These are phyloP conservation scores for Pterocles burchelli DNA, from an alignment of 2,113 vertebrate genomes.

Conservation along the genomic window DNA sequence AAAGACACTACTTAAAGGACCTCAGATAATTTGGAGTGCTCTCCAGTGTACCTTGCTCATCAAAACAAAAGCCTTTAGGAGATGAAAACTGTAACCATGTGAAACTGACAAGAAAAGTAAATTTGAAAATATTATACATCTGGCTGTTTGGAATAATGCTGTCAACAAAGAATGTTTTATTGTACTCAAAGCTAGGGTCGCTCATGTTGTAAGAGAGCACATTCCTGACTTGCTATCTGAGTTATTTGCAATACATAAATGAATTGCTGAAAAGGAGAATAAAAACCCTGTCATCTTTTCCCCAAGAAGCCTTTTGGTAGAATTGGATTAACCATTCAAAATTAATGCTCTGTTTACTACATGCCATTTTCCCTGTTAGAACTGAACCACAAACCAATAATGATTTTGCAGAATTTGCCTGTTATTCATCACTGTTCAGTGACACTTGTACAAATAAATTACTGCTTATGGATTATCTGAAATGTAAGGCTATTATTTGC, in stretches of 20 bases:
- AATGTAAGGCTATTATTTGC: conserved; percentile 13
- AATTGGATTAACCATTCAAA: background rate
- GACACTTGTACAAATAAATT: conserved; percentile 44
- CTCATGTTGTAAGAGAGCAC: background rate
- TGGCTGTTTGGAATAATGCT: background rate
- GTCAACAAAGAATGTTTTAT: background rate
- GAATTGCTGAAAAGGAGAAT: background rate
- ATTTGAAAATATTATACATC: background rate
- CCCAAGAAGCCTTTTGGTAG: background rate
- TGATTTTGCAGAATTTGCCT: background rate
- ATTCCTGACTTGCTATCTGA: background rate
- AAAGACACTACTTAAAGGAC: background rate
- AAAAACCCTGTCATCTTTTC: background rate
- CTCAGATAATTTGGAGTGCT: background rate
- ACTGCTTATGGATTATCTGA: background rate
- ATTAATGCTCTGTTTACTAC: background rate
- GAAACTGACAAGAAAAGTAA: background rate
- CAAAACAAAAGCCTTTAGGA: background rate
- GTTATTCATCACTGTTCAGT: background rate
- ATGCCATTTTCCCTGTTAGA: background rate
- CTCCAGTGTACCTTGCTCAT: background rate
- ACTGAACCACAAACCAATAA: background rate
- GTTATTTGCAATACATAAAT: background rate
- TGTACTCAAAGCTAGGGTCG: background rate
- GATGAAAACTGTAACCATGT: background rate